A percentile compares a stretch with the other conserved stretches of the same genome.
phyloP scores from a whole-genome alignment of 2,797 vertebrate genomes.

The Melanotaenia pygmaea region DNA sequence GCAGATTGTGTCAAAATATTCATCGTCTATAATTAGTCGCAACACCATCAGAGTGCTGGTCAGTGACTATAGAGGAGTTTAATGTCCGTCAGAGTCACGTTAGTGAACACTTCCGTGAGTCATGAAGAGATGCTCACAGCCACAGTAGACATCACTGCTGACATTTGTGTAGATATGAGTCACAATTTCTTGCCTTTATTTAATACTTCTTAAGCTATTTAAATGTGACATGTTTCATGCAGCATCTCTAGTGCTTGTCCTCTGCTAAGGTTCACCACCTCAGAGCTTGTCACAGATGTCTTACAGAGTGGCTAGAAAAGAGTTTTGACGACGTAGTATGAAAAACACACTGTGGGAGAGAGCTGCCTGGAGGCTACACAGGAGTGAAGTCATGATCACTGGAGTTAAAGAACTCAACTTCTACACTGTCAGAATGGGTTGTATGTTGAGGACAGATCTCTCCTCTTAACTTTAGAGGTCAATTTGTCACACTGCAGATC shows the following conservation, averaged over 20 bases:
- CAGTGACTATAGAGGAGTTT: constrained; percentile 42
- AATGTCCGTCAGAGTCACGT: constrained; percentile 57
- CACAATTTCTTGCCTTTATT: constrained; percentile 63
- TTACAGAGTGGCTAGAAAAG: constrained; percentile 41
- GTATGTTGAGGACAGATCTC: constrained; percentile 33
- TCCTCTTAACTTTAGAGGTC: constrained; percentile 12
- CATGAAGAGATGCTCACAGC: constrained; percentile 60
- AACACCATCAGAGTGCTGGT: constrained; percentile 28
- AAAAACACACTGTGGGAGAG: constrained; percentile 38
- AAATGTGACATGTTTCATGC: constrained; percentile 39
- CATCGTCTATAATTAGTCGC: constrained; percentile 37
- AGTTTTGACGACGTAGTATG: constrained; percentile 38
- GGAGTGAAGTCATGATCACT: constrained; percentile 54
- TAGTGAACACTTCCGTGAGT: constrained; percentile 62
- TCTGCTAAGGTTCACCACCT: constrained; percentile 21
- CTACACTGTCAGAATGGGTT: constrained; percentile 42
- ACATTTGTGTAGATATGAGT: constrained; percentile 75
- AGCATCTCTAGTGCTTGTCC: not conserved
- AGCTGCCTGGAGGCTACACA: constrained; percentile 36
- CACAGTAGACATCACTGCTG: constrained; percentile 71
- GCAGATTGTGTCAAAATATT: constrained; percentile 33
- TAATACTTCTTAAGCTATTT: constrained; percentile 37
- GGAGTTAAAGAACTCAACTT: constrained; percentile 36
- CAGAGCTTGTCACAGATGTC: constrained; percentile 30
- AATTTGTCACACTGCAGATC: constrained; percentile 9